Evolutionary conservation across 2,113 vertebrate genomes (phyloP).

Genomic region (Channa argus): DNA sequence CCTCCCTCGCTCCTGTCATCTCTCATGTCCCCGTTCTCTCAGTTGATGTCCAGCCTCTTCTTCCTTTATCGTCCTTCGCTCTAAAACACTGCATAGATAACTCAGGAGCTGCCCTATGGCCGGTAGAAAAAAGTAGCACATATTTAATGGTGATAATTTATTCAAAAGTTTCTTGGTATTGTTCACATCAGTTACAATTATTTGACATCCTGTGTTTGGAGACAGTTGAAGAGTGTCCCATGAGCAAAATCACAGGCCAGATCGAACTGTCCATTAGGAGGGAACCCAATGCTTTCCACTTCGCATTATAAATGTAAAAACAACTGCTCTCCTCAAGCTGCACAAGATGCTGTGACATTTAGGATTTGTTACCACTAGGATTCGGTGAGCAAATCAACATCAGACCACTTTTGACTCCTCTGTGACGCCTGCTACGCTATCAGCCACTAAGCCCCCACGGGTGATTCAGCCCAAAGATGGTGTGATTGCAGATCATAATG

Average conservation of each 20-base stretch:
- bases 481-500: slow-evolving; percentile 39
- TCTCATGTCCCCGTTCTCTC: slow-evolving; percentile 53
- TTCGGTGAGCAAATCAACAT: slow-evolving; percentile 47
- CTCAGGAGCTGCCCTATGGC: slow-evolving; percentile 8
- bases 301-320: slow-evolving; percentile 57
- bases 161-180: slow-evolving; percentile 7
- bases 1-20: slow-evolving; percentile 43
- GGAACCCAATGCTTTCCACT: slow-evolving; percentile 16
- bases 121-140: not conserved
- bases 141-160: slow-evolving; percentile 17
- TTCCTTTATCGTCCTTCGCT: slow-evolving; percentile 16
- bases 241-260: slow-evolving; percentile 11
- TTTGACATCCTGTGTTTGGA: not conserved
- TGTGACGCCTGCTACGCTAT: slow-evolving; percentile 5
- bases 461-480: slow-evolving; percentile 6
- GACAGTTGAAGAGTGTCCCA: slow-evolving; percentile 1
- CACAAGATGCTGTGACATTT: slow-evolving; percentile 30
- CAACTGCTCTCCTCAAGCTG: slow-evolving; percentile 15
- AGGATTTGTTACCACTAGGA: slow-evolving; percentile 53
- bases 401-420: slow-evolving; percentile 4
- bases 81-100: slow-evolving; percentile 21
- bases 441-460: slow-evolving; percentile 9
- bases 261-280: slow-evolving; percentile 10
- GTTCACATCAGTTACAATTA: slow-evolving; percentile 3
- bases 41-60: slow-evolving; percentile 29